Conservation (phyloP, 2,113 vertebrate genomes). For the Microcebus lehilahytsara region DNA sequence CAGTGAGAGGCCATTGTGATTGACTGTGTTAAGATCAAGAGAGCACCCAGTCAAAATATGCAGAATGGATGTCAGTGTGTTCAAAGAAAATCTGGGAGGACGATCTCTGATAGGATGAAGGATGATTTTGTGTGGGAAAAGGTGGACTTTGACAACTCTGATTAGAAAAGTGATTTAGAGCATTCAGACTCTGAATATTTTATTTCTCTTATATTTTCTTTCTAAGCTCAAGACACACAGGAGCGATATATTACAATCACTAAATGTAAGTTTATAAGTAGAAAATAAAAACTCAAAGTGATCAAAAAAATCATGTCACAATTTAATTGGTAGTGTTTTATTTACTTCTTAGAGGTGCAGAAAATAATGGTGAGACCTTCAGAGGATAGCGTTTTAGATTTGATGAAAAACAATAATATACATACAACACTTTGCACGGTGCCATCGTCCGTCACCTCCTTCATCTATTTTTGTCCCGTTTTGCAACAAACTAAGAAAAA, state of each 20-base stretch:
- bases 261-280: neutral
- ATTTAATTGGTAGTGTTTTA: neutral
- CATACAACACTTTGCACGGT: neutral
- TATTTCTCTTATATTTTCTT: neutral
- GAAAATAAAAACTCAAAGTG: neutral
- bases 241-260: neutral
- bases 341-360: neutral
- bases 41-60: neutral
- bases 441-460: neutral
- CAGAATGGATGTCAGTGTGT: neutral
- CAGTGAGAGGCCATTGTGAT: neutral
- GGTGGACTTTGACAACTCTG: neutral
- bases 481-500: neutral
- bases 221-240: neutral
- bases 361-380: neutral
- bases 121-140: neutral
- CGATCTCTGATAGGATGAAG: neutral
- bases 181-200: neutral
- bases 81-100: neutral
- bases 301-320: neutral
- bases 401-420: neutral
- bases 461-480: neutral
- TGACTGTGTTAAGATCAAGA: neutral
- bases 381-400: neutral
- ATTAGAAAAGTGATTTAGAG: neutral